Conservation (phyloP, 2,888 invertebrate species). For the Drosophila robusta region DNA sequence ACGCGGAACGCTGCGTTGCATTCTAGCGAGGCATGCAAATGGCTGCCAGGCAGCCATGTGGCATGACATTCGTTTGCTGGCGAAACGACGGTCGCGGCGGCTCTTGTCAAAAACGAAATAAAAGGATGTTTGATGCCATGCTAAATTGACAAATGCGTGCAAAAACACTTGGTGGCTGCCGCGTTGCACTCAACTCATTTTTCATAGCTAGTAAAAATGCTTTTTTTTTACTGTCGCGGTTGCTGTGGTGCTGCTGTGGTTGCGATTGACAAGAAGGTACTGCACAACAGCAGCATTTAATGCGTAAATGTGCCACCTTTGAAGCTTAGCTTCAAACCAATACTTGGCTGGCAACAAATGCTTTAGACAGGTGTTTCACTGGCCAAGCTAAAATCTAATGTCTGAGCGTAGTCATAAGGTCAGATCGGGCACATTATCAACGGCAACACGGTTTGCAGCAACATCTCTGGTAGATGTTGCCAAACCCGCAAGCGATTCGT, state of each 20-base stretch:
- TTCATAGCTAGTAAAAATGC: constrained; percentile 68
- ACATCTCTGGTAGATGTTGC: constrained; percentile 30
- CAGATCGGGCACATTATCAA: constrained; percentile 57
- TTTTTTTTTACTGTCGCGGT: neutral
- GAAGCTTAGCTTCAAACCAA: too few species aligned
- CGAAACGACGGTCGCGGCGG: constrained; percentile 29
- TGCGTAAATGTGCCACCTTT: too few species aligned
- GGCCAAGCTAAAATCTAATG: constrained; percentile 45
- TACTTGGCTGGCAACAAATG: constrained; percentile 5
- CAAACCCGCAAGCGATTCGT: constrained; percentile 65
- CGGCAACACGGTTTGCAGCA: constrained; percentile 35
- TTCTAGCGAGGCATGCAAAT: constrained; percentile 57
- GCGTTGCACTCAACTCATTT: constrained; percentile 58
- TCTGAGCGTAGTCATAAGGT: constrained; percentile 61
- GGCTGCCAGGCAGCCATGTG: constrained; percentile 48
- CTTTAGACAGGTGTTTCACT: constrained; percentile 31
- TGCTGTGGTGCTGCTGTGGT: constrained; percentile 8
- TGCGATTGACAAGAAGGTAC: neutral
- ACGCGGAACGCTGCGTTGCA: constrained; percentile 49
- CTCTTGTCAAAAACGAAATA: constrained; percentile 74
- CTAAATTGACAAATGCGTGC: constrained; percentile 84
- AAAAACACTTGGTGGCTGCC: constrained; percentile 63
- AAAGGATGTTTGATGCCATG: constrained; percentile 84
- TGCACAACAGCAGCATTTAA: too few species aligned
- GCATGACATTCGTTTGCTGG: constrained; percentile 42